Percentiles rank a stretch among this genome's conserved stretches.
Conservation (phyloP, 2,113 vertebrate species). For the Dunckerocampus dactyliophorus region DNA sequence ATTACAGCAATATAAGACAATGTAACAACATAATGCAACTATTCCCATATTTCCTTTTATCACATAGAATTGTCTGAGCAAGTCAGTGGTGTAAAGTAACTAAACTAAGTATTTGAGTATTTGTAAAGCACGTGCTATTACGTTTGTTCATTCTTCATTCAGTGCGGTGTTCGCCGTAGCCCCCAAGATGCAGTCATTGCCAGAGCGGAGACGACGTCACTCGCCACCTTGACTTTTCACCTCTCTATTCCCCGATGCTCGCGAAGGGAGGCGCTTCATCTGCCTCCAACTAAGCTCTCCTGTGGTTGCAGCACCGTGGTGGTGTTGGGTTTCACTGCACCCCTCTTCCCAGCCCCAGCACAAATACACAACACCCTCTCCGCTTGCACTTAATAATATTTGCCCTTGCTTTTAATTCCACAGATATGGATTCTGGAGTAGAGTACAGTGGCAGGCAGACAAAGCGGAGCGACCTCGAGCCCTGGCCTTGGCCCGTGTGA, state of each 20-base stretch:
- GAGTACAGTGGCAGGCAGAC: slow-evolving; percentile 61
- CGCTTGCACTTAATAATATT: slow-evolving; percentile 72
- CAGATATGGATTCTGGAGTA: slow-evolving; percentile 59
- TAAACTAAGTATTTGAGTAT: too few relatives aligned
- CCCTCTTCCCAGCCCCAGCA: slow-evolving; percentile 55
- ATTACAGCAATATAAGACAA: too few relatives aligned
- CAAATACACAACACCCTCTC: slow-evolving; percentile 71
- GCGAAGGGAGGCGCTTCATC: slow-evolving; percentile 37
- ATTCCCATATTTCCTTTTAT: too few relatives aligned
- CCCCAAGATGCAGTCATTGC: background rate
- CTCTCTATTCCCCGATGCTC: slow-evolving; percentile 31
- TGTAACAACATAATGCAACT: too few relatives aligned
- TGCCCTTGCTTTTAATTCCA: slow-evolving; percentile 67
- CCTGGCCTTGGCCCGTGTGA: slow-evolving; percentile 8
- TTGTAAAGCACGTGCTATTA: too few relatives aligned
- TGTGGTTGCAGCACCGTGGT: slow-evolving; percentile 18
- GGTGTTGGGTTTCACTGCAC: slow-evolving; percentile 53
- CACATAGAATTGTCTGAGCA: too few relatives aligned
- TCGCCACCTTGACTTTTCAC: slow-evolving; percentile 54
- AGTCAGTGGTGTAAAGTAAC: too few relatives aligned
- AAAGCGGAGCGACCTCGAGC: slow-evolving; percentile 47
- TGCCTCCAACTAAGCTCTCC: slow-evolving; percentile 33
- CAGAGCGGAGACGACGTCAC: slow-evolving; percentile 22
- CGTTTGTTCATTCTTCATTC: slow-evolving; percentile 15
- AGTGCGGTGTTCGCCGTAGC: slow-evolving; percentile 21